These are phyloP conservation scores for Brachypodius melanocephalos DNA, from an alignment of 2,113 vertebrate genomes.

Conservation along the genomic window DNA sequence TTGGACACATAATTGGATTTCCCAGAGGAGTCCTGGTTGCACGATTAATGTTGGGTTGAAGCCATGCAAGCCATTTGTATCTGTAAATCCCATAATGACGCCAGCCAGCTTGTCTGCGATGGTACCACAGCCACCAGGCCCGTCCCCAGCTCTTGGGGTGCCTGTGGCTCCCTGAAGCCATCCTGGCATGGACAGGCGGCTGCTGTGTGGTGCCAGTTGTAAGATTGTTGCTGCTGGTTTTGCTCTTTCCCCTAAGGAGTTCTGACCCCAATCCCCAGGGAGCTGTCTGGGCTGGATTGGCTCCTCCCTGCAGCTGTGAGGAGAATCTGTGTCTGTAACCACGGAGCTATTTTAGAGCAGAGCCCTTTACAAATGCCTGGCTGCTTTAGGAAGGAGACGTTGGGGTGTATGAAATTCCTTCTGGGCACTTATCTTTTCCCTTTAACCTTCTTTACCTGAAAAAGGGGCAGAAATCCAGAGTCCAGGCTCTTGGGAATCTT, in stretches of 20 bases:
- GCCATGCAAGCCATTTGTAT: background rate
- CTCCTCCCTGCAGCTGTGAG: background rate
- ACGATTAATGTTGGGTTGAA: background rate
- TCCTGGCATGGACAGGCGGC: background rate
- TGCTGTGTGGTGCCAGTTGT: rapidly evolving
- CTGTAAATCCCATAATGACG: rapidly evolving
- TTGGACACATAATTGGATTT: background rate
- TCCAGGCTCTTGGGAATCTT: background rate
- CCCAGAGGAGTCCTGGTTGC: background rate
- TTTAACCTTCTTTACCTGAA: background rate
- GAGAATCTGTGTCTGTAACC: background rate
- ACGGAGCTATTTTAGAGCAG: background rate
- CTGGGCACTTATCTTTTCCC: background rate
- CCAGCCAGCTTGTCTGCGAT: background rate
- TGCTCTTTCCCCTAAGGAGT: background rate
- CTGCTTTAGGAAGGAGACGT: background rate
- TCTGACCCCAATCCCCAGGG: rapidly evolving
- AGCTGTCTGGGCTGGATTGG: background rate
- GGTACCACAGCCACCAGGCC: rapidly evolving
- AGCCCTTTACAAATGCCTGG: background rate
- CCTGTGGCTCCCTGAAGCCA: background rate
- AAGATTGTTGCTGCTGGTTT: background rate
- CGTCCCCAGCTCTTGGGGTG: rapidly evolving
- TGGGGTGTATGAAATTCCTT: background rate
- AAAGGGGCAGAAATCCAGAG: background rate